phyloP scores from a whole-genome alignment of 2,888 invertebrate genomes.

The Campoplex nolae region DNA sequence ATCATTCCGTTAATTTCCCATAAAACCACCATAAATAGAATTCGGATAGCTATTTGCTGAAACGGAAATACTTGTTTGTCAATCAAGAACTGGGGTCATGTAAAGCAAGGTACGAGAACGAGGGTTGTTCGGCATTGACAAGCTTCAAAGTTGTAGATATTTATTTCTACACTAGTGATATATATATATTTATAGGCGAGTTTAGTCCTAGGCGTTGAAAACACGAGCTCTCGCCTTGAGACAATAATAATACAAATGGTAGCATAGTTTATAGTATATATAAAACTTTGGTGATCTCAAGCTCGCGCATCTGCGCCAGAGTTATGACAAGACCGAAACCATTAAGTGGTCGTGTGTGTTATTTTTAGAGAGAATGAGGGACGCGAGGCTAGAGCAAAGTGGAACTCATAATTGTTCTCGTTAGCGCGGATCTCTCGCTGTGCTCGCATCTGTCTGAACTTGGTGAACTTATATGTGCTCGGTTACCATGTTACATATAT shows the following conservation, averaged over 20 bases:
- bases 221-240: slow-evolving; percentile 22
- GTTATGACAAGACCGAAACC: slow-evolving; percentile 71
- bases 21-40: too few species aligned
- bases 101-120: background rate
- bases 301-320: slow-evolving; percentile 69
- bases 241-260: slow-evolving; percentile 24
- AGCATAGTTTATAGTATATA: slow-evolving; percentile 16
- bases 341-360: slow-evolving; percentile 82
- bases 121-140: background rate
- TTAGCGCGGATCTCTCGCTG: slow-evolving; percentile 78
- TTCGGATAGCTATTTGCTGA: too few species aligned
- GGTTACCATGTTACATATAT: slow-evolving; percentile 51
- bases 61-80: background rate
- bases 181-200: background rate
- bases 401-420: slow-evolving; percentile 84
- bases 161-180: background rate
- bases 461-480: slow-evolving; percentile 78
- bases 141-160: background rate
- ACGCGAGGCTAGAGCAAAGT: slow-evolving; percentile 80
- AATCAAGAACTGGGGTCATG: background rate
- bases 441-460: slow-evolving; percentile 83
- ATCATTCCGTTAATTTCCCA: too few species aligned
- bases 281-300: slow-evolving; percentile 43
- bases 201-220: background rate
- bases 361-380: slow-evolving; percentile 81